Evolutionary conservation across 2,113 vertebrate genomes (phyloP).

Genomic region (Pycnonotus jocosus): DNA sequence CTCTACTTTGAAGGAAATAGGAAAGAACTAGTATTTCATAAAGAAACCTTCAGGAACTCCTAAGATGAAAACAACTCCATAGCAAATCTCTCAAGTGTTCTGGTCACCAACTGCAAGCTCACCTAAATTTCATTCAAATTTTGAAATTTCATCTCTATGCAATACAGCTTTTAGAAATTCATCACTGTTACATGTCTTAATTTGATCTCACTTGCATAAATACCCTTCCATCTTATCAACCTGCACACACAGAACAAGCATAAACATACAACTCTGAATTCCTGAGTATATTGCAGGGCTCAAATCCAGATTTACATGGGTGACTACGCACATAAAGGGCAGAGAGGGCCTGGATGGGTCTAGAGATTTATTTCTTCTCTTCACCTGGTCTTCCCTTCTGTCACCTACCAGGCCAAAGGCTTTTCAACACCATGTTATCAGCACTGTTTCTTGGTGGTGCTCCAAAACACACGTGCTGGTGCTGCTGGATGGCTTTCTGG

Average conservation of each 20-base stretch:
- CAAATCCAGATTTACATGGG: background rate
- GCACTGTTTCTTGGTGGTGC: background rate
- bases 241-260: background rate
- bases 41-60: background rate
- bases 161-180: background rate
- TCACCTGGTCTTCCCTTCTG: background rate
- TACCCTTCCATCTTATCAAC: background rate
- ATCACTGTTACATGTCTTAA: background rate
- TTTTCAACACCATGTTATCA: background rate
- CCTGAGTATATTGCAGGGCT: background rate
- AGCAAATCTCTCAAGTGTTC: background rate
- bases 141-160: background rate
- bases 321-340: fast-evolving
- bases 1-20: background rate
- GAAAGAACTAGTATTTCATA: background rate
- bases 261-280: background rate
- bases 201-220: background rate
- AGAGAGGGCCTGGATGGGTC: background rate
- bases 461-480: background rate
- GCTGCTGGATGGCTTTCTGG: background rate
- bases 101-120: background rate
- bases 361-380: background rate
- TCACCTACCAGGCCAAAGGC: background rate
- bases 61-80: background rate
- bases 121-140: background rate